These are phyloP conservation scores for Syritta pipiens DNA, from an alignment of 2,888 invertebrate species.

Conservation along the genomic window DNA sequence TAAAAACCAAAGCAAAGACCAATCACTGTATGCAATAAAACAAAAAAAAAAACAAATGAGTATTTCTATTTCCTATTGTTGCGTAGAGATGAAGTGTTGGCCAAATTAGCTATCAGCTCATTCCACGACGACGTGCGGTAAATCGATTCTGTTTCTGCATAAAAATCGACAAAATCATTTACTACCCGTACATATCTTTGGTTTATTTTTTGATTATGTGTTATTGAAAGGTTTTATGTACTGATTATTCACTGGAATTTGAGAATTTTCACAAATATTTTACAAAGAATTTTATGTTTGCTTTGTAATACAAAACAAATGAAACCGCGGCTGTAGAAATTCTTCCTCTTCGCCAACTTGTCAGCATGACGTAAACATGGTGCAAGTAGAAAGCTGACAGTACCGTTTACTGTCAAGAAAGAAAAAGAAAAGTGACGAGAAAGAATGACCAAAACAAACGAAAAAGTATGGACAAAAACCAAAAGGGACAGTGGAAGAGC, in stretches of 20 bases:
- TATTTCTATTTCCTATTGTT: conserved; percentile 24
- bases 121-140: conserved; percentile 26
- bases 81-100: conserved; percentile 42
- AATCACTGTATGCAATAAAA: too few species aligned
- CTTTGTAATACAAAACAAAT: conserved; percentile 14
- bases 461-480: conserved; percentile 21
- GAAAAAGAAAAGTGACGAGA: conserved; percentile 14
- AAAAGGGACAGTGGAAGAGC: background rate
- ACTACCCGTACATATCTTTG: conserved; percentile 26
- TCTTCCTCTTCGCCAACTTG: conserved; percentile 51
- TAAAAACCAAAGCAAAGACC: conserved; percentile 1
- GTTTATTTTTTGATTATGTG: background rate
- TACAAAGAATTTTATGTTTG: background rate
- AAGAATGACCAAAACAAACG: conserved; percentile 44
- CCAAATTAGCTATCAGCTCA: conserved; percentile 47
- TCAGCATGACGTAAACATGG: conserved; percentile 66
- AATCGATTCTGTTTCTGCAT: conserved; percentile 42
- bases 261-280: background rate
- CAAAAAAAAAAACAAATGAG: background rate
- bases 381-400: conserved; percentile 54
- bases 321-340: conserved; percentile 11
- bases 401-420: background rate
- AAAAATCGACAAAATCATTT: background rate
- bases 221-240: background rate
- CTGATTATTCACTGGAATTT: background rate